A percentile compares a stretch with the other conserved stretches of the same genome.
Evolutionary conservation across 2,888 invertebrate species (phyloP).

Genomic region (Stenchaetothrips biformis): DNA sequence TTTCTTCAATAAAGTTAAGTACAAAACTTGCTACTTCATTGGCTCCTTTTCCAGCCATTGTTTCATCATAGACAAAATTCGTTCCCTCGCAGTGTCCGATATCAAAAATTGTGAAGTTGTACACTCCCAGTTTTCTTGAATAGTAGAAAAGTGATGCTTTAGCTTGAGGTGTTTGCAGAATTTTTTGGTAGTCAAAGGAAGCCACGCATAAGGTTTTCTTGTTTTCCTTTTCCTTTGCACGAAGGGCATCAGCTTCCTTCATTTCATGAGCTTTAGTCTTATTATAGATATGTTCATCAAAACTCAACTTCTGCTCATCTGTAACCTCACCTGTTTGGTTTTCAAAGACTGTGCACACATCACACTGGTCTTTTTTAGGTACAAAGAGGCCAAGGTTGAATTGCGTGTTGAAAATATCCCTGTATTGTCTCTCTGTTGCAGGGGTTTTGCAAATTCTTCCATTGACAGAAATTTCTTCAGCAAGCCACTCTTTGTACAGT

Average conservation of each 20-base stretch:
- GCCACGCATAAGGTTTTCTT: slow-evolving; percentile 35
- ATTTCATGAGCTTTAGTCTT: slow-evolving; percentile 38
- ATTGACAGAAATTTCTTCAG: neutral
- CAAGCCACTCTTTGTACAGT: neutral
- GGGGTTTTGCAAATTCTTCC: neutral
- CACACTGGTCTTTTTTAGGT: slow-evolving; percentile 41
- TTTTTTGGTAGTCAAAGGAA: slow-evolving; percentile 42
- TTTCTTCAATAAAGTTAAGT: slow-evolving; percentile 32
- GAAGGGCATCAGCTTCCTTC: too few relatives aligned
- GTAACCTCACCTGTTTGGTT: slow-evolving; percentile 39
- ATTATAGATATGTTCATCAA: slow-evolving; percentile 37
- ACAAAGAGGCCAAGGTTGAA: slow-evolving; percentile 41
- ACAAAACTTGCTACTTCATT: slow-evolving; percentile 28
- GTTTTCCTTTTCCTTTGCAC: slow-evolving; percentile 34
- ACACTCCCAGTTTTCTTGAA: slow-evolving; percentile 34
- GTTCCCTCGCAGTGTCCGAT: slow-evolving; percentile 27
- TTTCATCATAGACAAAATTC: slow-evolving; percentile 34
- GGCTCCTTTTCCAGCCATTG: slow-evolving; percentile 33
- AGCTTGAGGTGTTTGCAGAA: slow-evolving; percentile 41
- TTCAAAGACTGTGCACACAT: slow-evolving; percentile 39
- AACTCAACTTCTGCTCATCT: slow-evolving; percentile 36
- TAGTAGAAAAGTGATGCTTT: slow-evolving; percentile 41
- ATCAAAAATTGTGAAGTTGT: slow-evolving; percentile 38
- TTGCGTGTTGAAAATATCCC: slow-evolving; percentile 39
- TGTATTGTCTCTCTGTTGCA: neutral